Base-by-base conservation (phyloP, 2,888 invertebrate species). In the Timema cristinae region DNA sequence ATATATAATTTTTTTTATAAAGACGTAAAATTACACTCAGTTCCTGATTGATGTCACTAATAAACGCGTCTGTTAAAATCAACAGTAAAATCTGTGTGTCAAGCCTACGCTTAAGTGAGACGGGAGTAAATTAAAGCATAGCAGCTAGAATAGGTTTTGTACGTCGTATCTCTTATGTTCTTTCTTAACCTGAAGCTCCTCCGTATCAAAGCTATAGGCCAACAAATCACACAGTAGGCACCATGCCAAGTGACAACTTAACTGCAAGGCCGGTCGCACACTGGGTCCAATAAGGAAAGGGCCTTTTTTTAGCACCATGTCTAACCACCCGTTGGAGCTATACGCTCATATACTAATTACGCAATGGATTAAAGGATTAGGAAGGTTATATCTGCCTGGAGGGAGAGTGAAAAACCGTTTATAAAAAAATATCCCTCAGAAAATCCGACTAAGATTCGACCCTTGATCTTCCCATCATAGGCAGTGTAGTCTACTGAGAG, bases 161-260 rank as follows among this genome's bases (percentile, higher is more conserved):
- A 6, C 32, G 63, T 63, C 63, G 11, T 54, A 11, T 15, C 63
- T 63, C 47, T 63, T 63, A 47, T 63, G 48, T 63, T 63, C 32
- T 32, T 63, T 63, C 63, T 63, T 48, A 63, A 63, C 63, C 63
- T 63, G 63, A 63, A 63, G 63, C 63, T 63, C 63, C 48, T 63
- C 48, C 47, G 63, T 63, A 47, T 63, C 10, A 32, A 63, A 48
- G 47, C 47, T 63, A 63, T 63, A 47, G 63, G 63, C 48, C 63
- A 63, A 63, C 63, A 63, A 63, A 63, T 63, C 63, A 63, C 63
- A 47, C 63, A 48, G 63, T 63, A 47, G 63, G 63, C 63, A 15
- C 0, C 6, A 48, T 48, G 63, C 63, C 47, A 63, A 63, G 47
- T 11, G 48, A 32, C 63, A 63, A 32, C 32, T 5, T 13, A 13